Base-by-base conservation (phyloP, 92 coral and sea anemone species). In the Blastomussa wellsi region DNA sequence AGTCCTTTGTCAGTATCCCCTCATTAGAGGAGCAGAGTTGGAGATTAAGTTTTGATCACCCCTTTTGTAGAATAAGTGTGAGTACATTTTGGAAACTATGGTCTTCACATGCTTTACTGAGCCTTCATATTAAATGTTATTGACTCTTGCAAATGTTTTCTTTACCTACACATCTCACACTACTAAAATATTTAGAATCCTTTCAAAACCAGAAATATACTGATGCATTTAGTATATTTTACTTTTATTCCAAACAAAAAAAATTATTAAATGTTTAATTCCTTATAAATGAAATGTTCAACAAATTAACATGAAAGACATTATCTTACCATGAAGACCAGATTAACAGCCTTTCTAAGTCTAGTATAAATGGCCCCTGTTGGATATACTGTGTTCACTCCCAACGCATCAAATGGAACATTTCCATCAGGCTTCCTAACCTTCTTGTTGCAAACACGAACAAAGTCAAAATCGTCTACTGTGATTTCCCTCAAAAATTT, bases 351-450 rank as follows among this genome's bases (percentile, higher is more conserved):
- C 44, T 76, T 76, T 35, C 79, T 0, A 75, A 75, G 83, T 77
- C 88, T 85, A 16, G 81, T 76, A 37, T 85, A 85, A 65, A 85
- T 76, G 42, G 88, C 83, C 38, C 88, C 83, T 55, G 88, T 85
- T 55, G 88, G 88, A 51, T 85, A 85, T 3, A 74, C 85, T 19
- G 85, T 87, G 60, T 88, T 88, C 13, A 84, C 49, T 48, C 91
- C 88, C 49, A 70, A 84, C 44, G 88, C 80, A 83, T 83, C 88
- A 83, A 77, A 88, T 47, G 84, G 80, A 11, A 84, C 85, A 84
- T 83, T 79, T 31, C 88, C 88, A 83, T 88, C 88, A 28, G 84
- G 81, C 83, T 88, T 88, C 72, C 85, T 88, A n/a, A 88, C 74
- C 82, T 69, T 68, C 79, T 88, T 82, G 47, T 88, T 88, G 39